These are phyloP conservation scores for Lepidothrix coronata DNA, from an alignment of 2,113 vertebrate genomes.

Conservation along the genomic window DNA sequence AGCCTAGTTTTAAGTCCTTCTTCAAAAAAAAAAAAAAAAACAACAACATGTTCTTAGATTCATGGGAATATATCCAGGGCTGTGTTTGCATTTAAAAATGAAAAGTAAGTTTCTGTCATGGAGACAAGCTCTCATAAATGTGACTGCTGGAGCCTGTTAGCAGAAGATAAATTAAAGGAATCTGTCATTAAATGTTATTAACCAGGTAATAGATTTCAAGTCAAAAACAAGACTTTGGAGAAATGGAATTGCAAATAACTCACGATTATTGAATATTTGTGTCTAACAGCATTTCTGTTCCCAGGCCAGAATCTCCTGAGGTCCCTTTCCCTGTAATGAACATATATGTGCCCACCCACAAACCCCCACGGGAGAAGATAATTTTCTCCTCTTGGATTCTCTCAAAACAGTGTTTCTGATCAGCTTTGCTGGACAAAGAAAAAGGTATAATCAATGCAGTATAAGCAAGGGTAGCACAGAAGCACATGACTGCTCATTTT, in stretches of 20 bases:
- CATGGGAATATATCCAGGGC: conserved; percentile 34
- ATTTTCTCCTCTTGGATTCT: not conserved
- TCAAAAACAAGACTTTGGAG: not conserved
- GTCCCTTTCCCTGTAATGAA: not conserved
- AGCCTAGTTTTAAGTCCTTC: conserved; percentile 42
- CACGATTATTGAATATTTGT: not conserved
- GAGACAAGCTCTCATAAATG: conserved; percentile 1
- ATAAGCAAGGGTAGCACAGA: not conserved
- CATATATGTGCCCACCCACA: accelerated
- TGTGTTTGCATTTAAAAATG: conserved; percentile 33
- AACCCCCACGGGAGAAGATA: not conserved
- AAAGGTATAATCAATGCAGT: not conserved
- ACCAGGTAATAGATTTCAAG: not conserved
- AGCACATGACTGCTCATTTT: not conserved
- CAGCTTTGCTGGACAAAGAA: not conserved
- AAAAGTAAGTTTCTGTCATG: conserved; percentile 22
- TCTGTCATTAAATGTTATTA: not conserved
- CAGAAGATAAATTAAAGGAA: not conserved
- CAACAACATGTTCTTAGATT: conserved; percentile 46
- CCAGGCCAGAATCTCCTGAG: not conserved
- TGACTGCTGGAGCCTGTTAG: not conserved
- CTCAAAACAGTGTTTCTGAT: not conserved
- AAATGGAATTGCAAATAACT: not conserved
- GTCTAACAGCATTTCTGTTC: not conserved
- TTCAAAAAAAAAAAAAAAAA: not conserved